Evolutionary conservation across 2,113 vertebrate genomes (phyloP).

Genomic region (Rhea americana): DNA sequence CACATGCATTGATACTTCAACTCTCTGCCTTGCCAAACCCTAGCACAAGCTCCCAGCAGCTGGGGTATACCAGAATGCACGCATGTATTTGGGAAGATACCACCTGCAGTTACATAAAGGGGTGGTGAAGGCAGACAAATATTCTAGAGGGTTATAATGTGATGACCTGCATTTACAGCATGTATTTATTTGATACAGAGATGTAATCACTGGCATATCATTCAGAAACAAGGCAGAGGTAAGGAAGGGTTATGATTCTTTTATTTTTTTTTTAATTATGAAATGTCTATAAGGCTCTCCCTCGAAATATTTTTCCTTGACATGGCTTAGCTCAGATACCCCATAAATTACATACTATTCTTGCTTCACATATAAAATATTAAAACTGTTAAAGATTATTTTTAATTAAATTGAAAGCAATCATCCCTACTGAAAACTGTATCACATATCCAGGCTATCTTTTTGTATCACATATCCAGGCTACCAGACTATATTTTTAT

Average conservation of each 20-base stretch:
- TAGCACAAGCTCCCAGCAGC: slow-evolving; percentile 72
- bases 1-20: slow-evolving; percentile 53
- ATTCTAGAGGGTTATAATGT: not conserved
- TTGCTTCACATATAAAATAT: slow-evolving; percentile 46
- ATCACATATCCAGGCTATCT: not conserved
- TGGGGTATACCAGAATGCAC: slow-evolving; percentile 72
- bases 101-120: slow-evolving; percentile 72
- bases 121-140: slow-evolving; percentile 25
- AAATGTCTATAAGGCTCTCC: not conserved
- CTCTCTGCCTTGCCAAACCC: slow-evolving; percentile 67
- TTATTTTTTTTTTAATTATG: not conserved
- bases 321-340: slow-evolving; percentile 43
- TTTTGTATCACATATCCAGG: not conserved
- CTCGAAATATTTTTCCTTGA: slow-evolving; percentile 13
- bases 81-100: slow-evolving; percentile 79
- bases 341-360: slow-evolving; percentile 54
- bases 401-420: slow-evolving; percentile 6
- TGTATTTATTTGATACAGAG: not conserved
- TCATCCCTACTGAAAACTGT: not conserved
- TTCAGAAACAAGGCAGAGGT: not conserved
- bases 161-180: slow-evolving; percentile 16
- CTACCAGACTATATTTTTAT: not conserved
- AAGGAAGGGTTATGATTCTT: not conserved
- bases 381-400: slow-evolving; percentile 8
- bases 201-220: not conserved